Evolutionary conservation across 2,113 vertebrate species (phyloP), one percentile per base, ranked within the genome.

Genomic region (Anguilla rostrata): DNA sequence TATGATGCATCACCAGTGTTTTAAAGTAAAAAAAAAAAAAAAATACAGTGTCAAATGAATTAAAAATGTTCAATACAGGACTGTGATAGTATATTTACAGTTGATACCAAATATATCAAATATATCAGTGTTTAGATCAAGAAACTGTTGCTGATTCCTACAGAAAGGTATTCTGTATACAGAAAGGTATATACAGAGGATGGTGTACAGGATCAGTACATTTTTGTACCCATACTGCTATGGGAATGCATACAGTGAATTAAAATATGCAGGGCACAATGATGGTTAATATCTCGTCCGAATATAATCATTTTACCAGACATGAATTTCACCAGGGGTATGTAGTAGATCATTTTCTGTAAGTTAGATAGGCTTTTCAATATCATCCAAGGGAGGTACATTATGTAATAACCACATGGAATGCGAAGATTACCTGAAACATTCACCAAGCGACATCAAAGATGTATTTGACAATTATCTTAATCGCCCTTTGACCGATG

Each of bases 1-100:
- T 86, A 90, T 60, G 66, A 83, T 79, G 71, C 82, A 40, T 78
- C 85, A 85, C 82, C 82, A 87, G 83, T 84, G 29, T 63, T 86
- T 82, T 82, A 75, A 60, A 56, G 56, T 29, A 16, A 12, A 34
- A 78, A 83, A 78, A 78, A 83, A 78, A 81, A 81, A 81, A 39
- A 81, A 63, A 86, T 29, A 22, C 78, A 56, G 9, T 46, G 5
- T 34, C 29, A 26, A 43, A 40, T 40, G 57, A 82, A 82, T 63
- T 26, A 66, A 86, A 63, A 71, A 60, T 49, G 43, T 85, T 39
- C 34, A 80, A 80, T 41, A 22, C 78, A 80, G 34, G 71, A 9
- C 71, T 34, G 9, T 75, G n/a, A 75, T 75, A 34, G 71, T n/a
- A 71, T 71, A 75, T 75, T 75, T 75, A 34, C 71, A 75, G 26